Evolutionary conservation across 2,797 vertebrate genomes (phyloP).

Genomic region (Chrosomus eos): DNA sequence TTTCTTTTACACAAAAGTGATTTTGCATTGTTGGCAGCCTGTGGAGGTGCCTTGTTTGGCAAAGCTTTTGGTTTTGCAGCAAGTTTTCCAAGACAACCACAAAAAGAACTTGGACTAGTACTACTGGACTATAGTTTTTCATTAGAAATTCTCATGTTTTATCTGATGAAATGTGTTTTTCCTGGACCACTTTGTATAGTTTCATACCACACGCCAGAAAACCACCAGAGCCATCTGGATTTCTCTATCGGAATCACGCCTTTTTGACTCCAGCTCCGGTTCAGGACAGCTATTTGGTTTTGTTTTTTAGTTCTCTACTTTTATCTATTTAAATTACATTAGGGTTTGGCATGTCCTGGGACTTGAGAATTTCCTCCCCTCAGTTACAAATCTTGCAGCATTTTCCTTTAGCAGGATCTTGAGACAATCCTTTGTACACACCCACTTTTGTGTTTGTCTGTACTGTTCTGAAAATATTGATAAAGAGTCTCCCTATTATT

Average conservation of each 20-base stretch:
- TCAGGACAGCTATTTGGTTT: constrained; percentile 27
- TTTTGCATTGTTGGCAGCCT: constrained; percentile 13
- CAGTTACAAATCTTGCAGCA: background rate
- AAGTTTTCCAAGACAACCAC: background rate
- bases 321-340: constrained; percentile 33
- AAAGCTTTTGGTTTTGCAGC: background rate
- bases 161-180: background rate
- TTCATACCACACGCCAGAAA: background rate
- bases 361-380: constrained; percentile 23
- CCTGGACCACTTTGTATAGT: background rate
- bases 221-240: constrained; percentile 41
- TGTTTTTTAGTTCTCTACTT: constrained; percentile 28
- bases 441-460: constrained; percentile 59
- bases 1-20: constrained; percentile 38
- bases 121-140: background rate
- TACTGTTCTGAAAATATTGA: constrained; percentile 50
- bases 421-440: constrained; percentile 51
- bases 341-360: constrained; percentile 40
- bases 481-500: constrained; percentile 11
- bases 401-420: constrained; percentile 32
- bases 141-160: background rate
- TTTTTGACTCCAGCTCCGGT: constrained; percentile 24
- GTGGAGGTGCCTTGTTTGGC: constrained; percentile 23
- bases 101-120: background rate
- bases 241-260: constrained; percentile 47